Percentiles rank a stretch among this genome's conserved stretches.
Conservation (phyloP, 2,888 invertebrate genomes). For the Hecatera dysodea region DNA sequence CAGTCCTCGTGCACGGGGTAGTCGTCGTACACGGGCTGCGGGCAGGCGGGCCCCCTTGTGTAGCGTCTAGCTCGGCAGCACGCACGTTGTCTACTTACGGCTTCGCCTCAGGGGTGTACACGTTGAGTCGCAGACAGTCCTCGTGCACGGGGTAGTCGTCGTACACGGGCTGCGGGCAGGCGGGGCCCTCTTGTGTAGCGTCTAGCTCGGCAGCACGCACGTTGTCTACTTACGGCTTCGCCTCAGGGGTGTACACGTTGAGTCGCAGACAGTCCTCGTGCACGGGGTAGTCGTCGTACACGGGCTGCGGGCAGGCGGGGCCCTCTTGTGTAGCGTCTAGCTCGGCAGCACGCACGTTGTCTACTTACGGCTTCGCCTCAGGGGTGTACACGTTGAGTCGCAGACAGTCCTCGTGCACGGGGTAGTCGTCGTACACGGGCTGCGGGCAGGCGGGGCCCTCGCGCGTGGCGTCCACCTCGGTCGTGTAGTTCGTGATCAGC, state of each 20-base stretch:
- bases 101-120: conserved; percentile 85
- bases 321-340: conserved; percentile 91
- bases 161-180: conserved; percentile 88
- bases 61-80: no score
- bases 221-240: conserved; percentile 59
- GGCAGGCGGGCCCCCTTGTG: no score
- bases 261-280: conserved; percentile 93
- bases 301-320: conserved; percentile 90
- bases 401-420: conserved; percentile 92
- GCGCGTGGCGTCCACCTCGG: conserved; percentile 89
- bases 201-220: conserved; percentile 76
- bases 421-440: conserved; percentile 73
- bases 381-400: conserved; percentile 91
- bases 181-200: conserved; percentile 91
- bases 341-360: no score
- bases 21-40: no score
- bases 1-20: no score
- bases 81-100: conserved; percentile 51
- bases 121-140: conserved; percentile 92
- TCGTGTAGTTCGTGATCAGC: conserved; percentile 85
- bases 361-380: conserved; percentile 61
- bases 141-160: conserved; percentile 86
- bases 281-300: conserved; percentile 73
- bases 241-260: conserved; percentile 90
- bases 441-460: conserved; percentile 92